Evolutionary conservation across 2,888 invertebrate species (phyloP).

Genomic region (Gibbula magus): DNA sequence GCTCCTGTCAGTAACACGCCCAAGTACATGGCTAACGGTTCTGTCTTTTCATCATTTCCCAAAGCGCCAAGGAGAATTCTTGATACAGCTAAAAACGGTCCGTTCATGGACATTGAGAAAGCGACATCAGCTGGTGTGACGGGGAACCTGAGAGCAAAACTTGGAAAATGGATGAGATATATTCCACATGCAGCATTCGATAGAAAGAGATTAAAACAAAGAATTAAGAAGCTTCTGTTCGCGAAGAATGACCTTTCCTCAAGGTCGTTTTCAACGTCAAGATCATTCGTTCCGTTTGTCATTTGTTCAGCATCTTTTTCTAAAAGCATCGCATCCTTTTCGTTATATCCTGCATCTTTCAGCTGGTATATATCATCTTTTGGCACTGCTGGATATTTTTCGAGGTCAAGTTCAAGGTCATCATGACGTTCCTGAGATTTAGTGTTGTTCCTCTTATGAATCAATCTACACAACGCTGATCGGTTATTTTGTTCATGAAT

Average conservation of each 20-base stretch:
- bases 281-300: not conserved
- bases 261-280: not conserved
- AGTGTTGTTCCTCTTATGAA: too few relatives aligned
- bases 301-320: not conserved
- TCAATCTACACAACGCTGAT: too few relatives aligned
- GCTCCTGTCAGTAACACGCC: conserved; percentile 18
- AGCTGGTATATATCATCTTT: not conserved
- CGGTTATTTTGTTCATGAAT: conserved; percentile 1
- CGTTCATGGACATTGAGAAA: conserved; percentile 30
- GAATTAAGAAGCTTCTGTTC: not conserved
- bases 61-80: conserved; percentile 31
- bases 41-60: conserved; percentile 26
- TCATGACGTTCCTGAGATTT: too few relatives aligned
- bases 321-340: not conserved
- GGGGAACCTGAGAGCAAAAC: not conserved
- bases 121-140: conserved; percentile 6
- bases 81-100: conserved; percentile 15
- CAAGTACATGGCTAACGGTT: conserved; percentile 24
- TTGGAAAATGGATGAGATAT: conserved; percentile 20
- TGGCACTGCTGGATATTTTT: not conserved
- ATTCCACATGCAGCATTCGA: not conserved
- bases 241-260: not conserved
- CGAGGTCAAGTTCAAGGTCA: too few relatives aligned
- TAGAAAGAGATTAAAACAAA: conserved; percentile 17
- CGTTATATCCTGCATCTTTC: not conserved